A percentile compares a stretch with the other conserved stretches of the same genome.
Evolutionary conservation across 2,888 invertebrate genomes (phyloP).

Genomic region (Amitus sp.): DNA sequence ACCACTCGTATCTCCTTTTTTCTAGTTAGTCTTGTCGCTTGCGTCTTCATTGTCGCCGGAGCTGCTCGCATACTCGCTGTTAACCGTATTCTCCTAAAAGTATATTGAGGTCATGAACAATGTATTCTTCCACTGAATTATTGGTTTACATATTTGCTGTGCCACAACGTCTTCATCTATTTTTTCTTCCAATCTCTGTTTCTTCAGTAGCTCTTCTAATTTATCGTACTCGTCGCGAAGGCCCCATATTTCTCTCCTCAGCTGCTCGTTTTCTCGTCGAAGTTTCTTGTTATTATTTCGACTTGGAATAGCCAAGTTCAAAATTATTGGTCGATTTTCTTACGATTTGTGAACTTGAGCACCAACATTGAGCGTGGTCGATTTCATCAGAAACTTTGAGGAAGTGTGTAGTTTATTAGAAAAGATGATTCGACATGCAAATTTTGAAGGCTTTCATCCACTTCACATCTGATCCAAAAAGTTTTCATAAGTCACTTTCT

Average conservation of each 20-base stretch:
- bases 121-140: no score
- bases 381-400: no score
- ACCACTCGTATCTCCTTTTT: conserved; percentile 45
- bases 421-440: no score
- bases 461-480: no score
- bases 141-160: neutral
- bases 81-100: conserved; percentile 37
- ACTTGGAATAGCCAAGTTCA: conserved; percentile 69
- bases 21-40: conserved; percentile 41
- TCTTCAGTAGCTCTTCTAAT: conserved; percentile 79
- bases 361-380: no score
- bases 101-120: conserved; percentile 1
- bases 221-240: conserved; percentile 90
- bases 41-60: conserved; percentile 53
- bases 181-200: conserved; percentile 54
- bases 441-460: no score
- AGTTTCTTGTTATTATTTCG: conserved; percentile 91
- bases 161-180: conserved; percentile 59
- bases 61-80: conserved; percentile 18
- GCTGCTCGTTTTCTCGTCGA: conserved; percentile 86
- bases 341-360: no score
- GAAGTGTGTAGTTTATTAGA: no score
- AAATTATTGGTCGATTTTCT: no score
- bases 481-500: no score
- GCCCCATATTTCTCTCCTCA: conserved; percentile 87